A percentile compares a stretch with the other conserved stretches of the same genome.
These are phyloP conservation scores for Ephydatia muelleri DNA, from an alignment of 37 sponge, comb jelly and placozoan genomes.

Conservation along the genomic window DNA sequence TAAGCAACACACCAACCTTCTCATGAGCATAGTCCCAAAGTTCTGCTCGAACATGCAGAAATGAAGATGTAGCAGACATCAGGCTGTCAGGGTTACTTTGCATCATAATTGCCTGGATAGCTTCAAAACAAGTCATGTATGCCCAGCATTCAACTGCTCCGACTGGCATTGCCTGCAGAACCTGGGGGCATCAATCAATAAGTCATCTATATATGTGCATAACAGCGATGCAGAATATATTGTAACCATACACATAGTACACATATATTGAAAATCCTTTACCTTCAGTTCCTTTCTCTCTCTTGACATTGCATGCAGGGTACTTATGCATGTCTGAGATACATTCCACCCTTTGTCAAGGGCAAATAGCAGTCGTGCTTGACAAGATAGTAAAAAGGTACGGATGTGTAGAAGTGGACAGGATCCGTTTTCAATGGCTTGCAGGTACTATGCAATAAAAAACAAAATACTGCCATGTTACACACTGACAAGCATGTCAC, in stretches of 20 bases:
- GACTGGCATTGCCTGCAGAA: constrained; percentile 13
- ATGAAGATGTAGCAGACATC: constrained; percentile 41
- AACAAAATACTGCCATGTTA: too few relatives aligned
- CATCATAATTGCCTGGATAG: constrained; percentile 53
- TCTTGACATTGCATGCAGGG: constrained; percentile 70
- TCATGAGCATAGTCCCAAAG: constrained; percentile 80
- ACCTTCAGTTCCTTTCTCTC: constrained; percentile 67
- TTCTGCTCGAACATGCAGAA: constrained; percentile 67
- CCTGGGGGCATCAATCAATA: neutral
- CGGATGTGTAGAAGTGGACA: constrained; percentile 54
- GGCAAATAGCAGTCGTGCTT: constrained; percentile 38
- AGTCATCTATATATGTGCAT: too few relatives aligned
- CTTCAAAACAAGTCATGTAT: constrained; percentile 72
- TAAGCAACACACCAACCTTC: constrained; percentile 43
- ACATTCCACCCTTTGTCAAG: constrained; percentile 50
- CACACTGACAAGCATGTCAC: neutral
- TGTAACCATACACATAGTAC: too few relatives aligned
- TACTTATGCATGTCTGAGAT: constrained; percentile 40
- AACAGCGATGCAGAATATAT: neutral
- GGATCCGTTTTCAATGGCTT: constrained; percentile 7
- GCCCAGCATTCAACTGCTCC: constrained; percentile 74
- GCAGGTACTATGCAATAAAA: constrained; percentile 62
- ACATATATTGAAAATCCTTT: neutral
- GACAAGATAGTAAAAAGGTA: constrained; percentile 59
- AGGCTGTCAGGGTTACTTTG: constrained; percentile 46